Conservation (phyloP, 2,113 vertebrate genomes). For the Esox niger region DNA sequence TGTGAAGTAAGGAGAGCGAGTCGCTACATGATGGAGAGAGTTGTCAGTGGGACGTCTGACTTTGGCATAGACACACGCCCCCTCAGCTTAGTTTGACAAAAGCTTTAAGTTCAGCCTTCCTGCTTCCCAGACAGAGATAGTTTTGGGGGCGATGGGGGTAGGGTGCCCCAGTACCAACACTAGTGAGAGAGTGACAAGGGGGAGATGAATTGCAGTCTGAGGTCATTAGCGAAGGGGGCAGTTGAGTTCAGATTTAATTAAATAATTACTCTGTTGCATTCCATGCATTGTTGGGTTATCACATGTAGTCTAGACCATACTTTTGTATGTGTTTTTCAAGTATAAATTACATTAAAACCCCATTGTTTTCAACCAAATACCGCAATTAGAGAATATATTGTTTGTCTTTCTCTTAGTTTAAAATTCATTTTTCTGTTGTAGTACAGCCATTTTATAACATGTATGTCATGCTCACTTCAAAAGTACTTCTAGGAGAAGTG, state of each 20-base stretch:
- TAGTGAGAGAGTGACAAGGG: slow-evolving; percentile 20
- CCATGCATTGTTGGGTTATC: slow-evolving; percentile 15
- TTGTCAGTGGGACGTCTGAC: slow-evolving; percentile 30
- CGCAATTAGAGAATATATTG: neutral
- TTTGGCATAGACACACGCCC: slow-evolving; percentile 18
- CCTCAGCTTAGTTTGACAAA: slow-evolving; percentile 47
- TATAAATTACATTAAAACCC: neutral
- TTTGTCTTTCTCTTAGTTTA: neutral
- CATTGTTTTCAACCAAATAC: neutral
- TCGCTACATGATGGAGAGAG: slow-evolving; percentile 37
- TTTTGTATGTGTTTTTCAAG: neutral
- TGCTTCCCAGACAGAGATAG: slow-evolving; percentile 40
- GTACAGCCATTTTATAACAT: neutral
- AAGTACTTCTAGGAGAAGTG: neutral
- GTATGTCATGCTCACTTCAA: neutral
- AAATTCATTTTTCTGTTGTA: neutral
- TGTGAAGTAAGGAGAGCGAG: neutral
- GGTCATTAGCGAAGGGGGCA: slow-evolving; percentile 36
- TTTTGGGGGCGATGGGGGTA: slow-evolving; percentile 17
- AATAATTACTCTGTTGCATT: slow-evolving; percentile 34
- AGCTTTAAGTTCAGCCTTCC: slow-evolving; percentile 53
- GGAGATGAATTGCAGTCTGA: slow-evolving; percentile 41
- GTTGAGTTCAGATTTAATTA: slow-evolving; percentile 22
- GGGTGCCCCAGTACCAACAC: slow-evolving; percentile 35
- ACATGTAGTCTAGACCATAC: neutral